phyloP scores from a whole-genome alignment of 2,113 vertebrate species.

The Ibidorhyncha struthersii region DNA sequence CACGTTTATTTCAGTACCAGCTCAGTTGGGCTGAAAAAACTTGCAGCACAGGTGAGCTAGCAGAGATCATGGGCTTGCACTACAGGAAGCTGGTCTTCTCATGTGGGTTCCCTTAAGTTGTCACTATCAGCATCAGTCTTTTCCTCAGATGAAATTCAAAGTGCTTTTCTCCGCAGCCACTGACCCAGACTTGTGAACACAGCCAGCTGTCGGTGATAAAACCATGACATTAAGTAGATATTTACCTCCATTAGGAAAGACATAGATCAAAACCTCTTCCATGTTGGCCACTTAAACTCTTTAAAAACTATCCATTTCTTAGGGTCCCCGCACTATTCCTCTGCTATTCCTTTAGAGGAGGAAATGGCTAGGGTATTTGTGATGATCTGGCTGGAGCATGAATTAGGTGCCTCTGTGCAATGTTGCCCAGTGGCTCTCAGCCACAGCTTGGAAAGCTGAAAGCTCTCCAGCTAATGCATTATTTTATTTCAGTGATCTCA shows the following conservation, averaged over 20 bases:
- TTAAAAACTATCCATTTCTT: not conserved
- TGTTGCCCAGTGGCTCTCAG: not conserved
- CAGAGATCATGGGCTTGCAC: not conserved
- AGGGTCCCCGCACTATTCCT: not conserved
- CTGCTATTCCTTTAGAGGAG: not conserved
- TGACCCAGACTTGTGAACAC: not conserved
- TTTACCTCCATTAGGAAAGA: not conserved
- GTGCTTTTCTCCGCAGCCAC: not conserved
- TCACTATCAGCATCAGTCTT: not conserved
- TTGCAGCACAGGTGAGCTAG: not conserved
- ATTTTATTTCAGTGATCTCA: constrained; percentile 56
- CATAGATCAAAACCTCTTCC: not conserved
- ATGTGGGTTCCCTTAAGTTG: not conserved
- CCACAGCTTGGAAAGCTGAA: constrained; percentile 23
- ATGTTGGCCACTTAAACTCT: not conserved
- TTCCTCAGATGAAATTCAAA: not conserved
- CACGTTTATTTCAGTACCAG: not conserved
- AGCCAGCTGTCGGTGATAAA: not conserved
- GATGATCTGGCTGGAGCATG: not conserved
- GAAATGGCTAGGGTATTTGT: not conserved
- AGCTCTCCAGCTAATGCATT: not conserved
- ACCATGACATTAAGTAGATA: not conserved
- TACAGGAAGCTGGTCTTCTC: not conserved
- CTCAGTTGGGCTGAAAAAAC: not conserved
- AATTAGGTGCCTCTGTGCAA: not conserved